These are phyloP conservation scores for Choristoneura fumiferana DNA, from an alignment of 1,140 invertebrate species.

Conservation along the genomic window DNA sequence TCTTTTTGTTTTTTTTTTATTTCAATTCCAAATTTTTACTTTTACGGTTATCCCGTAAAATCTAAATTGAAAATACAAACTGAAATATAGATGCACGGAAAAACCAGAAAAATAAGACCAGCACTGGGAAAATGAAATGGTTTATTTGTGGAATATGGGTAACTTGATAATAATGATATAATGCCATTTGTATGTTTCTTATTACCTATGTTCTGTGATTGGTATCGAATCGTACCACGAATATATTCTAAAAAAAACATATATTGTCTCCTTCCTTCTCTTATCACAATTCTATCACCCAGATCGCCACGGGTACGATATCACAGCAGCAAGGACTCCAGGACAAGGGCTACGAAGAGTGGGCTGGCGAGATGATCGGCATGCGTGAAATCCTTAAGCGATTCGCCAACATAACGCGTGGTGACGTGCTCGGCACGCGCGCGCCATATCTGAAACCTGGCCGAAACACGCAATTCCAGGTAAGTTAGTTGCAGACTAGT, in stretches of 20 bases:
- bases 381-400: constrained; percentile 92
- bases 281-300: constrained; percentile 21
- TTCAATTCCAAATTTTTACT: no score
- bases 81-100: no score
- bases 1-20: no score
- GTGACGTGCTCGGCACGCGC: constrained; percentile 92
- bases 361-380: constrained; percentile 95
- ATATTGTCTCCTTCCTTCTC: neutral
- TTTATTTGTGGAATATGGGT: no score
- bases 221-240: no score
- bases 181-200: no score
- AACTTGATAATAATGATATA: no score
- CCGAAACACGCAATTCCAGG: constrained; percentile 94
- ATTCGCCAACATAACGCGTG: constrained; percentile 90
- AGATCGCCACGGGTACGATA: constrained; percentile 93
- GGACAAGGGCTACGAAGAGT: constrained; percentile 93
- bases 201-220: no score
- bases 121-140: no score
- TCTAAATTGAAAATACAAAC: no score
- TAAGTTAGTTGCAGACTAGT: constrained; percentile 65
- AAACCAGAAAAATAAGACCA: no score
- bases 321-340: constrained; percentile 90
- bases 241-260: neutral
- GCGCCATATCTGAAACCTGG: constrained; percentile 95
- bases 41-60: no score